Percentiles rank a stretch among this genome's conserved stretches.
phyloP scores from a whole-genome alignment of 2,113 vertebrate genomes.

The Trogon surrucura region DNA sequence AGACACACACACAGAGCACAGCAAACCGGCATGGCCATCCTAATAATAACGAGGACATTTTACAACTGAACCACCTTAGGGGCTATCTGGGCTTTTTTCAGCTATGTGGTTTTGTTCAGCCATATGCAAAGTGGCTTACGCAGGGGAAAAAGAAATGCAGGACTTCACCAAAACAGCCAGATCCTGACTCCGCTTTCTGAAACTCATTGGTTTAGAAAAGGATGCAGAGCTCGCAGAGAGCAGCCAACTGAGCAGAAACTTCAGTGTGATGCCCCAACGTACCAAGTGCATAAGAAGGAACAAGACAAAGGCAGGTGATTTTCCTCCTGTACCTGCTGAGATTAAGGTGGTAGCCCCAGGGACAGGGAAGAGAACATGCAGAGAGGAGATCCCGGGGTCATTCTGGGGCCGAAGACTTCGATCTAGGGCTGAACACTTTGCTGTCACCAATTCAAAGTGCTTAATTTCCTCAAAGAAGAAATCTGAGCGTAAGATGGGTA shows the following conservation, averaged over 20 bases:
- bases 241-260: background rate
- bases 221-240: background rate
- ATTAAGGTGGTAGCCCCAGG: background rate
- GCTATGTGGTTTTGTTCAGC: background rate
- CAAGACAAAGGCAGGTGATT: background rate
- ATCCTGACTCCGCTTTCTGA: background rate
- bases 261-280: background rate
- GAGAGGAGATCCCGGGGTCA: background rate
- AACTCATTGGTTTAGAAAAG: background rate
- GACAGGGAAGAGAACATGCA: accelerated
- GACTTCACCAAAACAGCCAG: background rate
- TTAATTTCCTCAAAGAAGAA: background rate
- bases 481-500: background rate
- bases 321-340: background rate
- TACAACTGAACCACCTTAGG: background rate
- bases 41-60: background rate
- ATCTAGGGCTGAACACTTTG: background rate
- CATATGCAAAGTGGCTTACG: background rate
- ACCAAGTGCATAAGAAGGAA: background rate
- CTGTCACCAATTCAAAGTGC: background rate
- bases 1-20: background rate
- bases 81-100: background rate
- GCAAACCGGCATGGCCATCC: background rate
- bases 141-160: background rate
- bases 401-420: background rate